Base-by-base conservation (phyloP, 2,797 vertebrate genomes). In the Lacerta bilineata region DNA sequence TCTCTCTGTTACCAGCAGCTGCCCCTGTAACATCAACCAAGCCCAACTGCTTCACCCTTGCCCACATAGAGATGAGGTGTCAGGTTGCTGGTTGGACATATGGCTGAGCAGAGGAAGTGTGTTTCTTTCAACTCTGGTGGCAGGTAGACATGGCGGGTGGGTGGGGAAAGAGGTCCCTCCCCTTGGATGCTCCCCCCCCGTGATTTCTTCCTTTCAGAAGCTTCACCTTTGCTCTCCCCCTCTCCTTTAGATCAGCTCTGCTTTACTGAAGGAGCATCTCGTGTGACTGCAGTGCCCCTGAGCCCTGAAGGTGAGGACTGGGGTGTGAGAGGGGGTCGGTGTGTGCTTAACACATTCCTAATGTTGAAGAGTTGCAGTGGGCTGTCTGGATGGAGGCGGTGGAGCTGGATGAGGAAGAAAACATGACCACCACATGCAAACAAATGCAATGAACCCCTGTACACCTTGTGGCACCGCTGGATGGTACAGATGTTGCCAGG, bases 221-320 rank as follows among this genome's bases (percentile, higher is more conserved):
- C 15, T 6, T 72, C n/a, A 72, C 33, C 71, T 0, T 20, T 18
- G 5, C 29, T 8, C 8, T 5, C 13, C 5, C 50, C 13, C 4
- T 33, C 69, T 68, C 83, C 74, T 66, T 23, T 83, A 89, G 88
- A 20, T 8, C 0, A 0, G 0, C 23, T 89, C 15, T 39, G 18
- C 11, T 81, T 89, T 25, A 36, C 15, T 1, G 1, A 1, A 0
- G 61, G 1, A 0, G 7, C 1, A 0, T 27, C 33, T 0, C 2
- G 11, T 0, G 69, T 85, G 29, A 29, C 0, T 0, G 0, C 0
- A 4, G 27, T 81, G 41, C 29, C 83, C 5, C 69, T 89, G n/a
- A 25, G 1, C 4, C 4, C 8, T 1, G 13, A 29, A 59, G 88
- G 88, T 89, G 77, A 85, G 87, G 50, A 17, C 10, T 66, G 11